Evolutionary conservation across 2,888 invertebrate species (phyloP), one percentile per base, ranked within the genome.

Genomic region (Drosophila aldrichi): DNA sequence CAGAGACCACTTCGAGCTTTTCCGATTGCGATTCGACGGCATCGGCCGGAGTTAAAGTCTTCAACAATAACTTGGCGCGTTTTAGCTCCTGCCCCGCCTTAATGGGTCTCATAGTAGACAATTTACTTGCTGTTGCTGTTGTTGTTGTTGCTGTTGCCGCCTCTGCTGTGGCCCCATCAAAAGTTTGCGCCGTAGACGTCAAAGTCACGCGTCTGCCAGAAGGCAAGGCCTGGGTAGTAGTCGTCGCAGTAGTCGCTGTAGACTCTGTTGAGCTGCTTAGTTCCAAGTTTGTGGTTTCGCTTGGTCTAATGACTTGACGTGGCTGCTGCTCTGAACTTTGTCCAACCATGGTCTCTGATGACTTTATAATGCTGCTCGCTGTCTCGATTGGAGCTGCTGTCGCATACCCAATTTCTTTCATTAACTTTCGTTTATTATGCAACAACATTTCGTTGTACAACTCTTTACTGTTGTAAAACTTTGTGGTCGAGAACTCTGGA

Each of bases 401-500:
- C 25, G 38, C 34, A 46, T 66, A 54, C 41, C 58, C 73, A 66
- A 66, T 64, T 66, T 70, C 87, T 66, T 82, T 79, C 75, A 87
- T 79, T 80, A 90, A 81, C 71, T 90, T 88, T 56, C 83, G 87
- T 69, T 84, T 91, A 76, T 91, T 91, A 70, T 91, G 90, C 64
- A 88, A 84, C 73, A 92, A 81, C 92, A 92, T 91, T 83, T 93
- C 92, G 79, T 91, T 93, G 79, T 93, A 92, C 63, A 93, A 67
- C 74, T 93, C 93, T 67, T 92, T 92, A 85, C 92, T 92, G 69
- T 93, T 93, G 82, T 93, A 93, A 77, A 93, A 93, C 81, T 93
- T 93, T 14, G 93, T 93, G 18, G 93, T 93, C 4, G 93, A 93
- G 70, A 93, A 93, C 62, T 93, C 93, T 0, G 92, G 92, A 79